phyloP scores from a whole-genome alignment of 2,888 invertebrate genomes.

The Orthonevra nobilis region DNA sequence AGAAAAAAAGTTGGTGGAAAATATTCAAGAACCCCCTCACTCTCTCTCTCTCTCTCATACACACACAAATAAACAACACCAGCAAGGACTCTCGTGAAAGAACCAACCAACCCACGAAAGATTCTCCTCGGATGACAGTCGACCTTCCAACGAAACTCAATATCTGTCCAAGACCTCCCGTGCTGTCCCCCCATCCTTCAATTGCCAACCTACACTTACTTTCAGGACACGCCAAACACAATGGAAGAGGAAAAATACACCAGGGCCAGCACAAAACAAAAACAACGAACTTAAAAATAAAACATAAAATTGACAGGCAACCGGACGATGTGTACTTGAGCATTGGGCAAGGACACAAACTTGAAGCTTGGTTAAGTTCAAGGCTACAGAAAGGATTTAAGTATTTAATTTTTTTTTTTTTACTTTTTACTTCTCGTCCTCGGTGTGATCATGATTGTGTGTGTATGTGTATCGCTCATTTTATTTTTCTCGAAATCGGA shows the following conservation, averaged over 20 bases:
- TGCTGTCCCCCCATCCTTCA: slow-evolving; percentile 11
- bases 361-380: slow-evolving; percentile 69
- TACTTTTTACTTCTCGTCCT: slow-evolving; percentile 15
- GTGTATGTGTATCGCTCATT: too few relatives aligned
- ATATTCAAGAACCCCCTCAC: slow-evolving; percentile 14
- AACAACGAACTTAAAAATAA: slow-evolving; percentile 22
- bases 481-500: too few relatives aligned
- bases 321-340: slow-evolving; percentile 63
- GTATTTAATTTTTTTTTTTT: slow-evolving; percentile 39
- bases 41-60: too few relatives aligned
- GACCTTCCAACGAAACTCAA: slow-evolving; percentile 62
- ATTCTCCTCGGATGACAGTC: slow-evolving; percentile 1
- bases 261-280: slow-evolving; percentile 21
- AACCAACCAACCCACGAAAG: slow-evolving; percentile 23
- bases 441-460: slow-evolving; percentile 4
- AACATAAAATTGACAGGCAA: slow-evolving; percentile 52
- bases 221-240: slow-evolving; percentile 41
- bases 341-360: slow-evolving; percentile 66
- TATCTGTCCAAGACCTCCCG: slow-evolving; percentile 45
- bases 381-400: slow-evolving; percentile 59
- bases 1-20: slow-evolving; percentile 18
- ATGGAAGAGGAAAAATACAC: slow-evolving; percentile 23
- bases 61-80: too few relatives aligned
- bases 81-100: too few relatives aligned
- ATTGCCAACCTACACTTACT: slow-evolving; percentile 51